These are phyloP conservation scores for Pseudopodoces humilis DNA, from an alignment of 2,113 vertebrate genomes.

Conservation along the genomic window DNA sequence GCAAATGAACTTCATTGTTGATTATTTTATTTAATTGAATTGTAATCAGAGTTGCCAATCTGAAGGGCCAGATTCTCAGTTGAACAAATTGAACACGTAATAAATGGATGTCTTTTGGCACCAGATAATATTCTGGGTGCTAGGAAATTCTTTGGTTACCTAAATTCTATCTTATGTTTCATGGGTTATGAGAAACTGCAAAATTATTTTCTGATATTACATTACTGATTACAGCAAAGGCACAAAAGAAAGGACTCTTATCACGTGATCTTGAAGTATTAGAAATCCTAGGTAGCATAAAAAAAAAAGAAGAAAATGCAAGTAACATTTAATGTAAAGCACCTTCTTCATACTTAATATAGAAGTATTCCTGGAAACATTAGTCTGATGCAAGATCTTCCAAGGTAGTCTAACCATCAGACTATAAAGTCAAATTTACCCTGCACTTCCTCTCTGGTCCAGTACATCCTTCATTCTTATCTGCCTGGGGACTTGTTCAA, in stretches of 20 bases:
- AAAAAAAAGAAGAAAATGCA: background rate
- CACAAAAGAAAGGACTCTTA: background rate
- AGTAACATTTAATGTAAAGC: background rate
- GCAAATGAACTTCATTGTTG: background rate
- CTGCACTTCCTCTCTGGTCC: background rate
- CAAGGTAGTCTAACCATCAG: background rate
- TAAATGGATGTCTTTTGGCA: background rate
- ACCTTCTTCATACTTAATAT: background rate
- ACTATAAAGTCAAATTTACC: background rate
- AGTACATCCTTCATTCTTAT: background rate
- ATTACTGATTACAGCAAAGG: background rate
- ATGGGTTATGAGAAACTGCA: background rate
- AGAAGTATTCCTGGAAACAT: background rate
- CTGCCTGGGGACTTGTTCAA: background rate
- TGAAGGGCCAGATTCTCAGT: background rate
- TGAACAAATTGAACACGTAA: background rate
- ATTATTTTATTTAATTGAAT: background rate
- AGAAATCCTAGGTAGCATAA: background rate
- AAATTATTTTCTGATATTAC: background rate
- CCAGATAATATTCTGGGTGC: background rate
- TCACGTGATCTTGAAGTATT: background rate
- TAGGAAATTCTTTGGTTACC: background rate
- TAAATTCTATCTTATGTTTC: background rate
- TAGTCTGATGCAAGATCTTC: background rate
- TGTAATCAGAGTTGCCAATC: background rate